Evolutionary conservation across 2,797 vertebrate species (phyloP), one percentile per base, ranked within the genome.

Genomic region (Lophius americanus): DNA sequence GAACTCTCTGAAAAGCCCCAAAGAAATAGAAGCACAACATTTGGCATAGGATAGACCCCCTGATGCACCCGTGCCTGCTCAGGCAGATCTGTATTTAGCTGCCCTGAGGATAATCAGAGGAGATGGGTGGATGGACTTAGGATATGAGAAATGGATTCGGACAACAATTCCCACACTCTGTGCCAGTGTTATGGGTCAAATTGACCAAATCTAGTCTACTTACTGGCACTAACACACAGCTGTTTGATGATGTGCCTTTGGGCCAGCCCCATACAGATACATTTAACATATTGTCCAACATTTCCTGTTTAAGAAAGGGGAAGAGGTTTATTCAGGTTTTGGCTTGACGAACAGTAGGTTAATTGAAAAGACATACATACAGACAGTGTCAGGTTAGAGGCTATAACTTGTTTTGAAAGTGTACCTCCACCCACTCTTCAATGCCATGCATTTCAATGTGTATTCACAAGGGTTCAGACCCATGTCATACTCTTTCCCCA

Each of bases 51-150:
- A 83, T 78, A 86, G 80, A 75, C 77, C 86, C 83, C 85, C 90
- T 79, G 78, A 88, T 77, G 84, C 86, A 94, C 91, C 90, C 91
- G 89, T 89, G 85, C 74, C 76, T 78, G 66, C 85, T 92, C 89
- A 89, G 78, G 88, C 87, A 76, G 89, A 90, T 91, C 91, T 83
- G 85, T 89, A 88, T 92, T 92, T 92, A 92, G 88, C 84, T 83
- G 84, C 83, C 85, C 75, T n/a, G 23, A 75, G 82, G 86, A 89
- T 85, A 88, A 86, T 81, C 81, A 82, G 78, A 77, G 68, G 84
- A 82, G 75, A 76, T 78, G 80, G 85, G 83, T 68, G 85, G 84
- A 84, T 79, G 80, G 84, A 82, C 73, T 1, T 59, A 75, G 77
- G 85, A 85, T 92, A 86, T 82, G 82, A 88, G 82, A 70, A 70